Evolutionary conservation across 1,140 invertebrate species (phyloP), one percentile per base, ranked within the genome.

Genomic region (Apocrypta bakeri): DNA sequence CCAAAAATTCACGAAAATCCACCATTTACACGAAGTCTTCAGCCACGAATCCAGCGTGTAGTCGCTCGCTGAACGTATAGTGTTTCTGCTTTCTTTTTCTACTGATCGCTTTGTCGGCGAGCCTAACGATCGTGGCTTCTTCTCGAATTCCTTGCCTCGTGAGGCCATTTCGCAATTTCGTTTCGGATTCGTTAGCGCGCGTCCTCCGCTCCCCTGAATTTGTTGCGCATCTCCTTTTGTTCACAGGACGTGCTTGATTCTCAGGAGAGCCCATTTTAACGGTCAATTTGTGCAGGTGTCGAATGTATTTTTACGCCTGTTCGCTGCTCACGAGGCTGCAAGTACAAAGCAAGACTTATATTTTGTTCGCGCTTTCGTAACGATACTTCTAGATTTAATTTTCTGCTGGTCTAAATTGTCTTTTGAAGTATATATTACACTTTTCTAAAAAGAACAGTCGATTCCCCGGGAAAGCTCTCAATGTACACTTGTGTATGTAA

Each of bases 101-200:
- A 2, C 21, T 31, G 63, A 2, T 14, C 37, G 56, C 79, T 80
- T 79, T 79, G 77, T 79, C 77, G 77, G 66, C 40, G 42, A 37
- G 21, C 25, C 29, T 81, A 72, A 79, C 76, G 42, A 71, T 79
- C 42, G 56, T 1, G 17, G 24, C 11, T 27, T 14, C 56, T 56
- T 76, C n/a, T 66, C 31, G 74, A 56, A 37, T 25, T n/a, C 9
- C 48, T 63, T 56, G 48, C 48, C 27, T 56, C n/a, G n/a, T n/a
- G n/a, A 21, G 48, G 21, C 48, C 48, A 68, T 29, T 81, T 74
- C 9, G 11, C 78, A n/a, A 37, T 72, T 37, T 61, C 69, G 78
- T 25, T 25, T 75, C 11, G 24, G 71, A 73, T 66, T 81, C 79
- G 71, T 81, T 81, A 74, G 79, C 24, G 71, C 64, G 7, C 24